These are phyloP conservation scores for Cephus rjabovi DNA, from an alignment of 2,888 invertebrate species.

Conservation along the genomic window DNA sequence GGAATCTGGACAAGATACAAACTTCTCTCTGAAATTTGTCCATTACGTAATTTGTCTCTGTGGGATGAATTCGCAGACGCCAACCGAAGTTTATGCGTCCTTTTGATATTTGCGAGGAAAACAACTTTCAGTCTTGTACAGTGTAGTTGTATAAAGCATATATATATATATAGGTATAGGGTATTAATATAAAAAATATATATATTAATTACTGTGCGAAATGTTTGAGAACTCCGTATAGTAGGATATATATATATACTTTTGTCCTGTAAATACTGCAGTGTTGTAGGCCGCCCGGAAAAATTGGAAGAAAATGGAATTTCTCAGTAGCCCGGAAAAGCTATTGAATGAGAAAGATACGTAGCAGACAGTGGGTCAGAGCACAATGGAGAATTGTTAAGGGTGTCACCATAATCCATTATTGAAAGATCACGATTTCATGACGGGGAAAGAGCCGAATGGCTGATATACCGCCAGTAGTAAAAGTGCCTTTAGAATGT, in stretches of 20 bases:
- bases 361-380: not conserved
- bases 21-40: not conserved
- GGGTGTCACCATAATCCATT: slow-evolving; percentile 5
- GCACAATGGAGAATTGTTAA: not conserved
- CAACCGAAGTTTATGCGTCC: too few relatives aligned
- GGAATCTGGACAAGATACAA: not conserved
- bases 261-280: too few relatives aligned
- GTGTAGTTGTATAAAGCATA: too few relatives aligned
- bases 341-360: not conserved
- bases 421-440: slow-evolving; percentile 46
- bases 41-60: not conserved
- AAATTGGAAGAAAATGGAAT: not conserved
- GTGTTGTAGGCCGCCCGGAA: not conserved
- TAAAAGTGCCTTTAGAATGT: slow-evolving; percentile 31
- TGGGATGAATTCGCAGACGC: not conserved
- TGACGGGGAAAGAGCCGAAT: slow-evolving; percentile 27
- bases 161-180: too few relatives aligned
- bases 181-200: too few relatives aligned
- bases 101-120: too few relatives aligned
- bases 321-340: not conserved
- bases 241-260: too few relatives aligned
- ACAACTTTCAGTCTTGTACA: too few relatives aligned
- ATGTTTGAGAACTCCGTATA: too few relatives aligned
- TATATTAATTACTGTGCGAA: too few relatives aligned
- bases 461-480: slow-evolving; percentile 33